Evolutionary conservation across 2,888 invertebrate species (phyloP).

Genomic region (Pammene aurita): DNA sequence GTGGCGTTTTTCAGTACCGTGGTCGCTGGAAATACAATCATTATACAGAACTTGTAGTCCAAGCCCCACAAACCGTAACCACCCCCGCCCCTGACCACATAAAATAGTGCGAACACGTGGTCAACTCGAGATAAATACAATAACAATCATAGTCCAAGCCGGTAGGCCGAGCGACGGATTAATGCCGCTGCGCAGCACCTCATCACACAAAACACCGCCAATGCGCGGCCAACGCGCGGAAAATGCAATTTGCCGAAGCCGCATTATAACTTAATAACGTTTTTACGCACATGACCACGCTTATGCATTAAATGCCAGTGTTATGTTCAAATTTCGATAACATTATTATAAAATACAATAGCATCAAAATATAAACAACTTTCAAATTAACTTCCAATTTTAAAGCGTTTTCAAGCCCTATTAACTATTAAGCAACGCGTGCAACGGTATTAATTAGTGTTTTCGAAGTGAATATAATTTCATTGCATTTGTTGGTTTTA

Average conservation of each 20-base stretch:
- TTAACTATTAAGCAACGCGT: too few species aligned
- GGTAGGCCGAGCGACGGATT: slow-evolving; percentile 8
- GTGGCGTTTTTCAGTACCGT: too few species aligned
- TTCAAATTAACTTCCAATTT: neutral
- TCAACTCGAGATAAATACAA: too few species aligned
- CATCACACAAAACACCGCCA: neutral
- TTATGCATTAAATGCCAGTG: slow-evolving; percentile 2
- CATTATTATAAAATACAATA: slow-evolving; percentile 13
- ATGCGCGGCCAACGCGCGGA: slow-evolving; percentile 7
- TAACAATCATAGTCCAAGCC: neutral
- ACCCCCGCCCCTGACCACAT: too few species aligned
- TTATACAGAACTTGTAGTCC: too few species aligned
- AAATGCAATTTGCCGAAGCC: slow-evolving; percentile 22
- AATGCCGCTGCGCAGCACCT: neutral
- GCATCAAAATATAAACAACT: slow-evolving; percentile 1
- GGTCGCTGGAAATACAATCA: too few species aligned
- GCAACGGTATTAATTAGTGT: too few species aligned
- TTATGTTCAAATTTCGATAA: slow-evolving; percentile 3
- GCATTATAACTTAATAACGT: slow-evolving; percentile 25
- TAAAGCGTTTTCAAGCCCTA: neutral
- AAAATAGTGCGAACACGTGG: too few species aligned
- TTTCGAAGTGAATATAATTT: too few species aligned
- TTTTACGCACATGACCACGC: slow-evolving; percentile 23
- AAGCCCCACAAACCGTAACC: too few species aligned
- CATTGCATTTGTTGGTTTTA: too few species aligned